Evolutionary conservation across 1,140 invertebrate species (phyloP), one percentile per base, ranked within the genome.

Genomic region (Araneus ventricosus): DNA sequence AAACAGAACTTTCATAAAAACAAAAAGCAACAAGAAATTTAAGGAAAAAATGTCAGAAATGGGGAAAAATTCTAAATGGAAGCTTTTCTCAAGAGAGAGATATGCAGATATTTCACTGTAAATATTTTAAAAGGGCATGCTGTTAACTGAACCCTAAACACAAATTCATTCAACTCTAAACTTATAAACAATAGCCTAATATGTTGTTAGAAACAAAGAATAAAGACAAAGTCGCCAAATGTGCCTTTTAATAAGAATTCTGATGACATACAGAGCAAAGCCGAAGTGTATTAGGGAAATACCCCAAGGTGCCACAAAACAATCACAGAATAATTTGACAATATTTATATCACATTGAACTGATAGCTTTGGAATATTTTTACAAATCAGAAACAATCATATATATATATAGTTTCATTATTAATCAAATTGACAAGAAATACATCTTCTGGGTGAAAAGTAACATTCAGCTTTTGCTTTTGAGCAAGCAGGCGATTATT

Each of bases 221-320:
- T 5, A n/a, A 87, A 87, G 34, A 87, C 85, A 75, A 39, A 57
- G n/a, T 88, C 91, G 84, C 85, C 91, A 93, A 93, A 75, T 93
- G 91, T 93, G 91, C 91, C 70, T 93, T 93, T 93, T 87, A 93
- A 70, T 92, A 92, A 92, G 90, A 92, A 92, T 86, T 86, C 80
- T 92, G 90, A 93, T 88, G 91, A 93, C 84, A 87, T 93, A 93
- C 91, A 93, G 91, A 93, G 91, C 91, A 93, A 93, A 93, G 91
- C 91, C 34, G 67, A 79, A 93, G 91, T 93, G 91, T 93, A 92
- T 85, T 61, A 79, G 85, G 91, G 91, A 80, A 57, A 61, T 87
- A 79, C 24, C 91, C 91, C 84, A 87, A 93, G 37, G 91, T 93
- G 91, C 91, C 84, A 93, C 91, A 88, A 92, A 87, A 92, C 90